phyloP scores from a whole-genome alignment of 2,888 invertebrate genomes.

The Macrostomum cliftonense region DNA sequence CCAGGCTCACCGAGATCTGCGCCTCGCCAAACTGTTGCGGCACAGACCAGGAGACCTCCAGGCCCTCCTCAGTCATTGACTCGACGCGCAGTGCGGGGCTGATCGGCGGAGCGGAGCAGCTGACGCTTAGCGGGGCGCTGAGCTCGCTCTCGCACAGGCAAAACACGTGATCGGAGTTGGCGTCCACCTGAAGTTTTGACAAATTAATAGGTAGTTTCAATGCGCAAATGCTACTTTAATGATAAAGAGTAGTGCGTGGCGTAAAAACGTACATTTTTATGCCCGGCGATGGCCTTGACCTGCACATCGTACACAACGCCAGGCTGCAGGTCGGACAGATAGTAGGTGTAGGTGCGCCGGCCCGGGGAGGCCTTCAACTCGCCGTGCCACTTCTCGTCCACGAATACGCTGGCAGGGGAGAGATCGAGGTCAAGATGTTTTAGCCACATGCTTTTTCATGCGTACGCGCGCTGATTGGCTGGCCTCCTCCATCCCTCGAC shows the following conservation, averaged over 20 bases:
- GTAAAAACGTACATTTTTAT: conserved; percentile 13
- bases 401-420: conserved; percentile 16
- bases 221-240: background rate
- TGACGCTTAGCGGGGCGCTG: conserved; percentile 30
- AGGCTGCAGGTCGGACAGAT: conserved; percentile 25
- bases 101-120: conserved; percentile 30
- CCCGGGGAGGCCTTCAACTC: conserved; percentile 25
- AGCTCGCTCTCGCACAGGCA: conserved; percentile 28
- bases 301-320: conserved; percentile 30
- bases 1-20: conserved; percentile 31
- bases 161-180: conserved; percentile 23
- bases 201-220: too few relatives aligned
- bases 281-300: conserved; percentile 29
- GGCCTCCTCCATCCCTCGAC: too few relatives aligned
- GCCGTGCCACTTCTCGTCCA: conserved; percentile 31
- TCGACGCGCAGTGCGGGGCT: conserved; percentile 33
- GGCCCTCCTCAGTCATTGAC: conserved; percentile 29
- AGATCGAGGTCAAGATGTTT: too few relatives aligned
- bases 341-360: conserved; percentile 26
- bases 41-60: conserved; percentile 34
- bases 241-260: background rate
- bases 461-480: too few relatives aligned
- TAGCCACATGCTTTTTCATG: too few relatives aligned
- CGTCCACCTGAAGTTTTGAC: conserved; percentile 17
- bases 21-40: conserved; percentile 35